Evolutionary conservation across 2,797 vertebrate genomes (phyloP), one percentile per base, ranked within the genome.

Genomic region (Hafferia zeledoni): DNA sequence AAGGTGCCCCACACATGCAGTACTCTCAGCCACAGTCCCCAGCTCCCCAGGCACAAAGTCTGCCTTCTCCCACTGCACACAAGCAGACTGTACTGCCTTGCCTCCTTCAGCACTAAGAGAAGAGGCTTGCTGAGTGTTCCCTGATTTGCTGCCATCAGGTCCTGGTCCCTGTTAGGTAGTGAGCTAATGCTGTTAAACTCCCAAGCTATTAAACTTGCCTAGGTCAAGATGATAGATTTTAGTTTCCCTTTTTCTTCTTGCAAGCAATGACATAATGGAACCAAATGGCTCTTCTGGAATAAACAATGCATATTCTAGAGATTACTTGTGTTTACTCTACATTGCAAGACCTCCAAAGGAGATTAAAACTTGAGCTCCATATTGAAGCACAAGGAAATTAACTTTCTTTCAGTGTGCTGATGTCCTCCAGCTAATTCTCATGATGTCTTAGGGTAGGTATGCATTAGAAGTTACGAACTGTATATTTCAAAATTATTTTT

Each of bases 211-310:
- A 95, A 95, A 93, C 50, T 93, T 67, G 59, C 83, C 44, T 61
- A n/a, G 88, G 88, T 91, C 91, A 95, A 87, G 71, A 84, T 90
- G 91, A 90, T 17, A 92, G 67, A 96, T 93, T 84, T 91, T 71
- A 92, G 85, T 90, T 92, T 90, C 83, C 57, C 53, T 93, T 87
- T 86, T 94, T 84, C 77, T 91, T 76, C 83, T 93, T 90, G 84
- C 72, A 83, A 76, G 86, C 82, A 93, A 72, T 97, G 95, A 97
- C 88, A 89, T 91, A 95, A 97, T 95, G 95, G 94, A 96, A 94
- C 90, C 82, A 95, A 96, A 89, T 91, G 83, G 41, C 35, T 93
- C 88, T 82, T 92, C 69, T 84, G 88, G 76, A 96, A 95, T 96
- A 95, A 97, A 95, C 96, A 77, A 89, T 72, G 93, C 90, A 91